These are phyloP conservation scores for Macrobrachium rosenbergii DNA, from an alignment of 1,140 invertebrate species.

Conservation along the genomic window DNA sequence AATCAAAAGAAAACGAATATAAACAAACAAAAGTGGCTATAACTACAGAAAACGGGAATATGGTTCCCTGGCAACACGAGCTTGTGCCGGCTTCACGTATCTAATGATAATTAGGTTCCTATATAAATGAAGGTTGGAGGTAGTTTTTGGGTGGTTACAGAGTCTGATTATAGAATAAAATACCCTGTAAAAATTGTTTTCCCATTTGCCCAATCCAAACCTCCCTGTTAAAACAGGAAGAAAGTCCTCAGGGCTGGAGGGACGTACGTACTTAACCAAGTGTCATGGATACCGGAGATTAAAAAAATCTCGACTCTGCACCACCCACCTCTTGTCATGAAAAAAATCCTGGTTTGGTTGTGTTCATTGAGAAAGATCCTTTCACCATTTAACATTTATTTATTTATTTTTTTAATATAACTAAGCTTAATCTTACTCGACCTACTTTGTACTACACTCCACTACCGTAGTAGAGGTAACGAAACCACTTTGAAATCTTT, in stretches of 20 bases:
- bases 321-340: conserved; percentile 51
- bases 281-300: conserved; percentile 63
- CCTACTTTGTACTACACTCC: conserved; percentile 63
- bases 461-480: conserved; percentile 52
- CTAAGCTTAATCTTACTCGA: conserved; percentile 61
- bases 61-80: conserved; percentile 51
- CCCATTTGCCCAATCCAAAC: background rate
- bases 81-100: conserved; percentile 43
- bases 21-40: conserved; percentile 54
- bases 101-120: conserved; percentile 33
- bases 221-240: too few relatives aligned
- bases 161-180: conserved; percentile 61
- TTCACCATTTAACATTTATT: conserved; percentile 35
- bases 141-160: conserved; percentile 58
- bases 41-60: conserved; percentile 58
- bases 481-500: conserved; percentile 55
- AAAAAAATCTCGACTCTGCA: conserved; percentile 45
- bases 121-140: conserved; percentile 43
- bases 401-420: conserved; percentile 33
- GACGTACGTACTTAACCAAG: conserved; percentile 55
- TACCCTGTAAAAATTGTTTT: conserved; percentile 61
- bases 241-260: conserved; percentile 1
- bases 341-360: conserved; percentile 47
- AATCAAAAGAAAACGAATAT: conserved; percentile 56
- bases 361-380: conserved; percentile 63